A percentile compares a stretch with the other conserved stretches of the same genome.
phyloP scores from a whole-genome alignment of 2,888 invertebrate species.

The Pandemis heparana region DNA sequence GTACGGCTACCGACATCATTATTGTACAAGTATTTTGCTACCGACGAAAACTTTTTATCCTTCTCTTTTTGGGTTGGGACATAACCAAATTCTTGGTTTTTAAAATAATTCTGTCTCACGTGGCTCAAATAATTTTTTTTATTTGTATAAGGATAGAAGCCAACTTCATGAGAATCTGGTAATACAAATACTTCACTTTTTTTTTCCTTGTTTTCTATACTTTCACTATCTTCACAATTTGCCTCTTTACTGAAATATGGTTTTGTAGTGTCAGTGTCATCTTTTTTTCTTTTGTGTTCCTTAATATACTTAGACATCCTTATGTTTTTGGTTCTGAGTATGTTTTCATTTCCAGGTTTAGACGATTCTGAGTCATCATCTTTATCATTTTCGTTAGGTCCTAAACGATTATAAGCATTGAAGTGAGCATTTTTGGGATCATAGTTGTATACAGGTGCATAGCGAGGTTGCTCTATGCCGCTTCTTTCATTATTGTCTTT shows the following conservation, averaged over 20 bases:
- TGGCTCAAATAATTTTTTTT: not conserved
- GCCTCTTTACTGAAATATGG: not conserved
- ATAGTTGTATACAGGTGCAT: slow-evolving; percentile 60
- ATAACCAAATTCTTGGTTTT: not conserved
- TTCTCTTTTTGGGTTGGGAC: not conserved
- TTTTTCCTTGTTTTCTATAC: not conserved
- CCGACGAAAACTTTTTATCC: not conserved
- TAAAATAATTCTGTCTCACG: not conserved
- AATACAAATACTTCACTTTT: not conserved
- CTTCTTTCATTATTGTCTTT: slow-evolving; percentile 6
- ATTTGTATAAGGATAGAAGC: not conserved
- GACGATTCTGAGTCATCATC: not conserved
- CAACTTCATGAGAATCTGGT: not conserved
- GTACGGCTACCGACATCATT: not conserved
- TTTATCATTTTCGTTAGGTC: slow-evolving; percentile 53
- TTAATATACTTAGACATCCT: not conserved
- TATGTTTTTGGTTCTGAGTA: not conserved
- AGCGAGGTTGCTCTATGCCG: slow-evolving; percentile 52
- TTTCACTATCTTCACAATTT: not conserved
- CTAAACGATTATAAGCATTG: slow-evolving; percentile 61
- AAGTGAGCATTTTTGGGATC: slow-evolving; percentile 61
- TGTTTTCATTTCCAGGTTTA: not conserved
- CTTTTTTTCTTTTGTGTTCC: not conserved
- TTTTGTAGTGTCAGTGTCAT: not conserved
- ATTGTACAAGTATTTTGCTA: not conserved